Percentiles rank a stretch among this genome's conserved stretches.
phyloP scores from a whole-genome alignment of 2,113 vertebrate species.

The Edolisoma coerulescens region DNA sequence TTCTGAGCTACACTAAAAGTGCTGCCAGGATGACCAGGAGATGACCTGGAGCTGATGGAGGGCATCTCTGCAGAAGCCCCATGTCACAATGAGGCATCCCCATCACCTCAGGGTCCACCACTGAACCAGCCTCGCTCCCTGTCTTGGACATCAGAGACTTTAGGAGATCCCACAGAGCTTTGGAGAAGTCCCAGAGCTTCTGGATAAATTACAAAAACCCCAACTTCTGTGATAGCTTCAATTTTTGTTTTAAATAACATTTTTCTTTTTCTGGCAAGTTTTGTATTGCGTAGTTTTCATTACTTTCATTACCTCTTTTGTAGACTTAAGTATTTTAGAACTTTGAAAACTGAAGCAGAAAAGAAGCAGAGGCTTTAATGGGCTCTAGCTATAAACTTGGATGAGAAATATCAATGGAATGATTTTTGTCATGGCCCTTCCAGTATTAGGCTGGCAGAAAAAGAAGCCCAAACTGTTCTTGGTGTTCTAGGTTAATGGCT shows the following conservation, averaged over 20 bases:
- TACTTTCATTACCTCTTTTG: neutral
- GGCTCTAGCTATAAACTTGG: neutral
- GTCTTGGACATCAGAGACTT: neutral
- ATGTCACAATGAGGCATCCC: accelerated
- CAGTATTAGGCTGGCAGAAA: neutral
- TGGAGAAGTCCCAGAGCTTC: neutral
- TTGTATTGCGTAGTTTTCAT: neutral
- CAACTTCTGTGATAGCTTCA: neutral
- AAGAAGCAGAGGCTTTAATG: neutral
- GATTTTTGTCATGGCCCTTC: neutral
- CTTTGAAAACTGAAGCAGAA: neutral
- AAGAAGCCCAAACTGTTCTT: neutral
- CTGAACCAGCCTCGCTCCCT: accelerated
- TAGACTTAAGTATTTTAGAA: neutral
- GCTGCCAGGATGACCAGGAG: neutral
- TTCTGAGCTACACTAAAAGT: neutral
- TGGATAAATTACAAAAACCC: neutral
- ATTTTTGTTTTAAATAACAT: neutral
- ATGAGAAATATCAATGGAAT: neutral
- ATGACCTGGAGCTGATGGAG: neutral
- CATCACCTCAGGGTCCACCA: neutral
- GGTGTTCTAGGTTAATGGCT: neutral
- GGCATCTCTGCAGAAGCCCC: neutral
- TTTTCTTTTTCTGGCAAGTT: neutral
- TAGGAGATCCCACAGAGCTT: neutral